Base-by-base conservation (phyloP, 2,113 vertebrate species). In the Clupea harengus region DNA sequence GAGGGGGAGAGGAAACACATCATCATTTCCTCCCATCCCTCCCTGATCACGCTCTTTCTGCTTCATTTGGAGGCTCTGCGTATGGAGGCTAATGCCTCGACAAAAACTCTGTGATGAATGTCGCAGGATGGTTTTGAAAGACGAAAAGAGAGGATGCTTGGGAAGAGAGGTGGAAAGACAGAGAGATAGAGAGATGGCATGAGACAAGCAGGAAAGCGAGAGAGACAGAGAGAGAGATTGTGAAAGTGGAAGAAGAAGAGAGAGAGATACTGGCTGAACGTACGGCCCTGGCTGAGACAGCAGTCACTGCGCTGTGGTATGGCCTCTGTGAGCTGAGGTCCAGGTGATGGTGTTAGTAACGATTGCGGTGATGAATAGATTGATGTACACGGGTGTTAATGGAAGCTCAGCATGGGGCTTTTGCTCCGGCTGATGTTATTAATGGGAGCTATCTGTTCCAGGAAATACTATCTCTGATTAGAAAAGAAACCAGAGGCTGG, bases 341-440 rank as follows among this genome's bases (percentile, higher is more conserved):
- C 28, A 17, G 25, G 28, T 39, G 72, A 78, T 78, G 72, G 72
- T 1, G 32, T 78, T 78, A 78, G 72, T 32, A 78, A 5, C 72
- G 72, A 78, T 78, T 15, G 72, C 10, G 3, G 72, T 78, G 72
- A 78, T 78, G 72, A 78, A 78, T 78, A 78, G 72, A 78, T 28
- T 13, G 72, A 39, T 78, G 72, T 39, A 39, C 25, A 15, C 28
- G 72, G 72, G 72, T 39, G 72, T 78, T 78, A 78, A 78, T 39
- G 72, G 72, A 32, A 15, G 9, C 72, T 5, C 28, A 78, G 72
- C 72, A 17, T 78, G 72, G 72, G 72, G 72, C 28, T 15, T 72
- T 1, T 15, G 72, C 72, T 17, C 4, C 1, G 72, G 15, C 11
- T 28, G 72, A 78, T 78, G 28, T 78, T 78, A 78, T 78, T 78